Evolutionary conservation across 2,797 vertebrate species (phyloP).

Genomic region (Takifugu rubripes): DNA sequence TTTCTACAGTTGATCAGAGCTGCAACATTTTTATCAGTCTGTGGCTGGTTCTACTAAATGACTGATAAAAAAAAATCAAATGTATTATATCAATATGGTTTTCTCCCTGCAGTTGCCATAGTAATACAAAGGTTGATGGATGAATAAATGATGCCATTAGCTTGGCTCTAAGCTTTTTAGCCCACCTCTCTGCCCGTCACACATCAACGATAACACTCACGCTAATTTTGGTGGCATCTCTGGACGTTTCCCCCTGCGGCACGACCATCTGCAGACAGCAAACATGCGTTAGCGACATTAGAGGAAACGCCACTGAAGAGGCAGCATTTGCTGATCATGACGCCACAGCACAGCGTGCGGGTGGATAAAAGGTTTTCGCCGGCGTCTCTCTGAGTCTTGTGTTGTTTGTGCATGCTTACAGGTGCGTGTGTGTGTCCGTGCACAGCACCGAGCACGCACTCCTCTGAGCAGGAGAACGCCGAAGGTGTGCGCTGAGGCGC

Average conservation of each 20-base stretch:
- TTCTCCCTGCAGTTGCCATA: too few relatives aligned
- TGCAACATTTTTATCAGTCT: too few relatives aligned
- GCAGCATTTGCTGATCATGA: slow-evolving; percentile 3
- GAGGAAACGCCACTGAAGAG: slow-evolving; percentile 5
- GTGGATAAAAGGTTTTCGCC: slow-evolving; percentile 13
- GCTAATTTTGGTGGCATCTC: slow-evolving; percentile 93
- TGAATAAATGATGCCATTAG: too few relatives aligned
- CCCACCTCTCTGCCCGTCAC: too few relatives aligned
- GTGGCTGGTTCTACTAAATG: too few relatives aligned
- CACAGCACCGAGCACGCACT: slow-evolving; percentile 1
- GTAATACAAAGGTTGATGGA: too few relatives aligned
- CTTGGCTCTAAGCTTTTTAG: too few relatives aligned
- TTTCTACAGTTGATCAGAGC: too few relatives aligned
- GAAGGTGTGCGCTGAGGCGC: slow-evolving; percentile 42
- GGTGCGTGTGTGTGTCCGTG: slow-evolving; percentile 4
- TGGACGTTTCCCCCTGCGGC: slow-evolving; percentile 79
- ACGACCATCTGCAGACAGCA: slow-evolving; percentile 72
- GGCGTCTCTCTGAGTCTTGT: slow-evolving; percentile 1
- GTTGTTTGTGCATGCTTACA: not conserved
- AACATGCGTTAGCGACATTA: slow-evolving; percentile 21
- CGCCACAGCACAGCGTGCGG: not conserved
- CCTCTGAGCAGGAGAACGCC: slow-evolving; percentile 23
- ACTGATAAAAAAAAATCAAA: too few relatives aligned
- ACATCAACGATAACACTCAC: slow-evolving; percentile 75
- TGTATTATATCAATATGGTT: too few relatives aligned